Base-by-base conservation (phyloP, 2,797 vertebrate species). In the Platyrinchus mystaceus region DNA sequence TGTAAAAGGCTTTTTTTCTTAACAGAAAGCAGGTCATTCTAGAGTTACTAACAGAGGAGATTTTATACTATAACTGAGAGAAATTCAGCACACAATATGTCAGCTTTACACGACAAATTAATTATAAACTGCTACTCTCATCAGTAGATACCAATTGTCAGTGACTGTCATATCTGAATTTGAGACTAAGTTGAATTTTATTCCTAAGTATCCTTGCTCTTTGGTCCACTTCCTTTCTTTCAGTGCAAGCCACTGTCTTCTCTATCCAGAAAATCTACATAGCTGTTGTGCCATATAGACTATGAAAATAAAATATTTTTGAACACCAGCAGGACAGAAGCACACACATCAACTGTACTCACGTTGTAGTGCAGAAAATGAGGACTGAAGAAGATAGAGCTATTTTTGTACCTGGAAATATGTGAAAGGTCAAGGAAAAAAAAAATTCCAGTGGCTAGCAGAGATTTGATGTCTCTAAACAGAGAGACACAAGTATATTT, bases 41-140 rank as follows among this genome's bases (percentile, higher is more conserved):
- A 70, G 67, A 75, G 19, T 68, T 76, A 93, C 79, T 89, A 96
- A 96, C 84, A 92, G 73, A 95, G 93, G 79, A 91, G 27, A 97
- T 95, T 97, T 97, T 50, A 75, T 87, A 95, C 73, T 91, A 76
- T 82, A 93, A 64, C 93, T 93, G 73, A 95, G 87, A 2, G 5
- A 82, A 97, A 97, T 94, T 96, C 86, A 85, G 49, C 23, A 85
- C 39, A 43, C 39, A 81, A n/a, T 94, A 81, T 82, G 84, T 95
- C 96, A 97, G 58, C 66, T 95, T 96, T 96, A 94, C 74, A 90
- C 47, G 76, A 96, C 80, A 97, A 73, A 90, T 94, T 97, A 95
- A 97, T 97, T 97, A 97, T 97, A 97, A 95, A 93, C 87, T 97
- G 92, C 64, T 93, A 94, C 60, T 93, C 58, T 96, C 79, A 96